A percentile compares a stretch with the other conserved stretches of the same genome.
These are phyloP conservation scores for Lophius americanus DNA, from an alignment of 2,797 vertebrate species.

Conservation along the genomic window DNA sequence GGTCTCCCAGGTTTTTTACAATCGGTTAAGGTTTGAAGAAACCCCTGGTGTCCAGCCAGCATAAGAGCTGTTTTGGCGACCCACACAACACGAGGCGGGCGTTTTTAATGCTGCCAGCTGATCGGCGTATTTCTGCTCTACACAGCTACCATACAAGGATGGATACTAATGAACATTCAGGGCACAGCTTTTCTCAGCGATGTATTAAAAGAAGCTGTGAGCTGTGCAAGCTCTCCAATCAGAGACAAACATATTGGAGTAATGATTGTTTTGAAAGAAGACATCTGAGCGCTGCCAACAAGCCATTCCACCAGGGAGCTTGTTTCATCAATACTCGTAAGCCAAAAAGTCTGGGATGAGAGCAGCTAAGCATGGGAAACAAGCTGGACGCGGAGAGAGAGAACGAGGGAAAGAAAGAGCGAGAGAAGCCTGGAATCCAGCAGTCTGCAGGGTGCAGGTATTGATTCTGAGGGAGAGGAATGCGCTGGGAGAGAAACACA, in stretches of 20 bases:
- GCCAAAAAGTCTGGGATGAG: slow-evolving; percentile 43
- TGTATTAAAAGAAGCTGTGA: slow-evolving; percentile 34
- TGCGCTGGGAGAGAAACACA: slow-evolving; percentile 36
- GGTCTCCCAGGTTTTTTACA: no score
- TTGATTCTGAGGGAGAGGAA: slow-evolving; percentile 57
- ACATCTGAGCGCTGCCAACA: slow-evolving; percentile 42
- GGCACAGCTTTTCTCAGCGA: slow-evolving; percentile 18
- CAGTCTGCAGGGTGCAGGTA: slow-evolving; percentile 48
- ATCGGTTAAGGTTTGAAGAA: no score
- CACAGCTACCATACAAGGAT: background rate
- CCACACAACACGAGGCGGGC: no score
- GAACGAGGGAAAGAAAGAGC: background rate
- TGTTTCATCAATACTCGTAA: slow-evolving; percentile 50
- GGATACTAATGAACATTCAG: slow-evolving; percentile 11
- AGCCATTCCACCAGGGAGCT: slow-evolving; percentile 39
- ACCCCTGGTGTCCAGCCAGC: no score
- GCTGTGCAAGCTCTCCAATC: slow-evolving; percentile 40
- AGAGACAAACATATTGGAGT: slow-evolving; percentile 42
- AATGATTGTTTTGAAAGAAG: slow-evolving; percentile 44
- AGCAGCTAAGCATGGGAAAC: slow-evolving; percentile 53
- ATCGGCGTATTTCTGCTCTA: background rate
- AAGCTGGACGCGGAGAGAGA: slow-evolving; percentile 21
- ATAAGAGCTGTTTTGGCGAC: no score
- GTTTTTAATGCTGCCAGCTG: no score
- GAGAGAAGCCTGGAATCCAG: slow-evolving; percentile 29